Conservation (phyloP, 2,888 invertebrate genomes). For the Agonopterix alstromeriana region DNA sequence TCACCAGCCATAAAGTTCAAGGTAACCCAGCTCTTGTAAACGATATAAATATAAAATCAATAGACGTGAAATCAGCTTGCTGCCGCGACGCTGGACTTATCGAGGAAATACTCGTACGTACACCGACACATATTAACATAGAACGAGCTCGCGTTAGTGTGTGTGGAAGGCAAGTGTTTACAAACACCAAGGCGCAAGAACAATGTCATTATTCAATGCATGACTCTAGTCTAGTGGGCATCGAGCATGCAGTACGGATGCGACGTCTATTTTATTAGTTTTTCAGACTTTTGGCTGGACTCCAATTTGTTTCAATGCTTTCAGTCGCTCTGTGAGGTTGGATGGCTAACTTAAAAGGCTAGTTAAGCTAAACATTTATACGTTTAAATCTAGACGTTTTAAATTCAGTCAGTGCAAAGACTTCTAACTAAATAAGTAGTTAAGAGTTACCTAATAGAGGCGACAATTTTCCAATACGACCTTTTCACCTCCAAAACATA, state of each 20-base stretch:
- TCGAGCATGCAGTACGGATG: constrained; percentile 27
- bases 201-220: constrained; percentile 63
- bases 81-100: constrained; percentile 45
- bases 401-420: too few species aligned
- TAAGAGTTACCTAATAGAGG: too few species aligned
- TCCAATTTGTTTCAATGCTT: constrained; percentile 17
- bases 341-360: too few species aligned
- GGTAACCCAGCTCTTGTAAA: constrained; percentile 30
- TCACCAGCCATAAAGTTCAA: constrained; percentile 71
- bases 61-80: constrained; percentile 56
- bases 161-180: constrained; percentile 45
- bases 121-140: constrained; percentile 23
- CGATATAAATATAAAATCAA: constrained; percentile 61
- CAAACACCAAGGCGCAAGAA: constrained; percentile 53
- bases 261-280: constrained; percentile 15
- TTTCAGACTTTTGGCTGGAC: constrained; percentile 30
- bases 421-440: too few species aligned
- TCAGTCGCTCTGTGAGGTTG: too few species aligned
- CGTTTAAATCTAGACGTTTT: too few species aligned
- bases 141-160: constrained; percentile 18
- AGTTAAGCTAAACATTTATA: too few species aligned
- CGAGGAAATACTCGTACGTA: constrained; percentile 54
- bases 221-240: background rate
- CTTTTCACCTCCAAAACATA: too few species aligned
- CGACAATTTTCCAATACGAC: too few species aligned